Percentiles rank a stretch among this genome's conserved stretches.
Conservation (phyloP, 2,113 vertebrate genomes). For the Pterocles orientalis region DNA sequence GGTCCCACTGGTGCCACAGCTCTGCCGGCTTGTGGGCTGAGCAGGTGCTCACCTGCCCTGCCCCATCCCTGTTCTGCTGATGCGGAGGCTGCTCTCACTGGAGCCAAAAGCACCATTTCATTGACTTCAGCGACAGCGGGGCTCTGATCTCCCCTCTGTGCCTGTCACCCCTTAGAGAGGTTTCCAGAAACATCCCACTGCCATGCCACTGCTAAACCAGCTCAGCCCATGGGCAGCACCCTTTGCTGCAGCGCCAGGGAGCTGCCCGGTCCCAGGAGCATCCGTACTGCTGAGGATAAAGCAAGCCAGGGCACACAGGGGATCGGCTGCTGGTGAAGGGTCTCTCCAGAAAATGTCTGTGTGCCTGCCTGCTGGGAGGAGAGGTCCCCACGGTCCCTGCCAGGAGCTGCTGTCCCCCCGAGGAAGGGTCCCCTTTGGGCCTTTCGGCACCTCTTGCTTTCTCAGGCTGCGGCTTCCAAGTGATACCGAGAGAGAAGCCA, state of each 20-base stretch:
- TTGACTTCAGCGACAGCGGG: not conserved
- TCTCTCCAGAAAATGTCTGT: not conserved
- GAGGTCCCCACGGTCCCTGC: not conserved
- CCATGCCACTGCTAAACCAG: not conserved
- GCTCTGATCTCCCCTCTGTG: not conserved
- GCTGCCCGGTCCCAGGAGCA: not conserved
- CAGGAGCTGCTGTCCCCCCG: not conserved
- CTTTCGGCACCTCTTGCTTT: not conserved
- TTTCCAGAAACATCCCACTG: not conserved
- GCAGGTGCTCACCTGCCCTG: not conserved
- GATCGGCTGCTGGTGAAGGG: not conserved
- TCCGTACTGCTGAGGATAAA: not conserved
- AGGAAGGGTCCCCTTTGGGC: not conserved
- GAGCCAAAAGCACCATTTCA: not conserved
- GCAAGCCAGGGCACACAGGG: not conserved
- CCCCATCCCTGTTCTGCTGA: not conserved
- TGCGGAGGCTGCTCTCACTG: not conserved
- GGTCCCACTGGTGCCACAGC: not conserved
- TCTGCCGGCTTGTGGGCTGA: not conserved
- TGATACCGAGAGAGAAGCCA: slow-evolving; percentile 35
- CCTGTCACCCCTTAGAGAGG: not conserved
- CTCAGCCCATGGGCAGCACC: not conserved
- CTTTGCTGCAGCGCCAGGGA: not conserved
- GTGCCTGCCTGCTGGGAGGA: not conserved
- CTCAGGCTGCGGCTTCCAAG: slow-evolving; percentile 28